These are phyloP conservation scores for Glossosoma conforme DNA, from an alignment of 1,140 invertebrate species.

Conservation along the genomic window DNA sequence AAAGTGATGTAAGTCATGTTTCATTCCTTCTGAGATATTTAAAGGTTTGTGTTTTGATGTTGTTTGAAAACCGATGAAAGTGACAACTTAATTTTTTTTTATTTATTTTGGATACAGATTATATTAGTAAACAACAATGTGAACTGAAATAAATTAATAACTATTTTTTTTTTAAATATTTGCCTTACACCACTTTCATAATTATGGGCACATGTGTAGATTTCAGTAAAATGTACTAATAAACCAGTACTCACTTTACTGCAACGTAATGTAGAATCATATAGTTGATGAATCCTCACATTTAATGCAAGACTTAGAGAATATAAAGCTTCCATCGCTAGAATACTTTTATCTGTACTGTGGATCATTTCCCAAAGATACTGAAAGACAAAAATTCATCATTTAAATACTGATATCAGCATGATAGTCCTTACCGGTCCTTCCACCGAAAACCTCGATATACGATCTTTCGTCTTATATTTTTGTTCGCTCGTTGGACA, in stretches of 20 bases:
- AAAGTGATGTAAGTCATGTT: too few species aligned
- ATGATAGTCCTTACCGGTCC: neutral
- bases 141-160: neutral
- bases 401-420: neutral
- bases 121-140: neutral
- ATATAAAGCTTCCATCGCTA: conserved; percentile 19
- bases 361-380: conserved; percentile 13
- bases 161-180: too few species aligned
- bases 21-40: too few species aligned
- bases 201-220: neutral
- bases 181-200: too few species aligned
- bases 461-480: neutral
- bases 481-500: too few species aligned
- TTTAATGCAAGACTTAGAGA: conserved; percentile 14
- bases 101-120: neutral
- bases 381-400: conserved; percentile 12
- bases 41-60: too few species aligned
- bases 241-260: conserved; percentile 13
- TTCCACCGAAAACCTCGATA: neutral
- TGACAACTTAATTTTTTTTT: neutral
- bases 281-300: conserved; percentile 19
- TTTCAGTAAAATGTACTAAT: neutral
- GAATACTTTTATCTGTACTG: conserved; percentile 1
- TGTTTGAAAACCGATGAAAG: too few species aligned
- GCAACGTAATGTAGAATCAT: conserved; percentile 16